Conservation (phyloP, 2,113 vertebrate species). For the Blennius ocellaris region DNA sequence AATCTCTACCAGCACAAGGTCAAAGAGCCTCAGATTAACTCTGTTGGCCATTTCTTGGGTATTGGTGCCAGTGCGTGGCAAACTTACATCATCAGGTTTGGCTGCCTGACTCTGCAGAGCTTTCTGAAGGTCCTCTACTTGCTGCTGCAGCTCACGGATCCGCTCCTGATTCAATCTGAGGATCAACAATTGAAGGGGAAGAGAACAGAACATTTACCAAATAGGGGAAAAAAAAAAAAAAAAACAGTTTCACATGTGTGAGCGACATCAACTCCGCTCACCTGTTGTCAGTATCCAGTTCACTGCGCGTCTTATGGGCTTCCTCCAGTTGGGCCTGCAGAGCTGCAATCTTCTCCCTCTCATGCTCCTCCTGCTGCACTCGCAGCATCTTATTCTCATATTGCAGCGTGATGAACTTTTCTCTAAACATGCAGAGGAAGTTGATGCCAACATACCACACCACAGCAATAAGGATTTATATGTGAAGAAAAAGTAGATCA, state of each 20-base stretch:
- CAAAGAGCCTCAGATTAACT: background rate
- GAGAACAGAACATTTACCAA: background rate
- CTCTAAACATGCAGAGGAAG: constrained; percentile 74
- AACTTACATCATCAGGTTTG: constrained; percentile 92
- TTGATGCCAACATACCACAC: background rate
- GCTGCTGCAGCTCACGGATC: constrained; percentile 90
- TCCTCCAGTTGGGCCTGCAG: constrained; percentile 91
- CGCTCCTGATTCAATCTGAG: constrained; percentile 88
- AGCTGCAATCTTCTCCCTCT: constrained; percentile 88
- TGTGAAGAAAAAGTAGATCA: constrained; percentile 56
- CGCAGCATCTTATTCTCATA: constrained; percentile 98
- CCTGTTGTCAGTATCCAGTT: constrained; percentile 93
- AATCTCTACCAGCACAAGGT: background rate
- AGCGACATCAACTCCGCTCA: constrained; percentile 1
- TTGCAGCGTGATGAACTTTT: constrained; percentile 94
- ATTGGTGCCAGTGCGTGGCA: background rate
- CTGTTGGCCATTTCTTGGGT: background rate
- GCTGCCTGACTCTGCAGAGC: constrained; percentile 92
- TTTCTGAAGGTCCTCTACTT: constrained; percentile 95
- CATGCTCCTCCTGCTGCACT: constrained; percentile 91
- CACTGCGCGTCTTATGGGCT: constrained; percentile 87
- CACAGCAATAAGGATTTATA: background rate
- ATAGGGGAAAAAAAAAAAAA: background rate
- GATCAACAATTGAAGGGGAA: background rate
- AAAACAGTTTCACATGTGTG: background rate